Evolutionary conservation across 2,888 invertebrate genomes (phyloP).

Genomic region (Elgonia sp.): DNA sequence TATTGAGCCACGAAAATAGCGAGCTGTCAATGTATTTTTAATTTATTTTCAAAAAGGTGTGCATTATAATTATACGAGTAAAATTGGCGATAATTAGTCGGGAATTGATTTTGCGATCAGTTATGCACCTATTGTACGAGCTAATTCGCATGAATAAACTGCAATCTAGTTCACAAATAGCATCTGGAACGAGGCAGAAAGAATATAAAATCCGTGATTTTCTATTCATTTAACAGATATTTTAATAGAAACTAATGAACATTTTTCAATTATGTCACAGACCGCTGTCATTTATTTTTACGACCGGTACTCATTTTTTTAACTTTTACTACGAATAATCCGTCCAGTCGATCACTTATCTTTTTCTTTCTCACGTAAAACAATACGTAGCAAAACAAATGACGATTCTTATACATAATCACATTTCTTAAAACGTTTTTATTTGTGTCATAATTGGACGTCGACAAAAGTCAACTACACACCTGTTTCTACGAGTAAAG

Average conservation of each 20-base stretch:
- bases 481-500: conserved; percentile 14
- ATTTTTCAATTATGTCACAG: conserved; percentile 18
- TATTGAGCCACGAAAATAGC: too few relatives aligned
- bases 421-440: background rate
- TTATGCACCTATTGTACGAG: conserved; percentile 46
- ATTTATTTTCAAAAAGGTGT: conserved; percentile 13
- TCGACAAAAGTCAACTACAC: conserved; percentile 18
- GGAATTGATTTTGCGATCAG: conserved; percentile 57
- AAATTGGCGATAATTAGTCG: conserved; percentile 31
- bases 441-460: background rate
- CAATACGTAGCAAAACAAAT: background rate
- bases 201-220: conserved; percentile 50
- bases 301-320: background rate
- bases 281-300: conserved; percentile 32
- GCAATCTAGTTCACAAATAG: conserved; percentile 51
- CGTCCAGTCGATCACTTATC: background rate
- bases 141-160: conserved; percentile 58
- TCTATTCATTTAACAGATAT: conserved; percentile 41
- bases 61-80: conserved; percentile 6
- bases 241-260: conserved; percentile 10
- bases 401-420: too few relatives aligned
- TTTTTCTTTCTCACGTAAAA: background rate
- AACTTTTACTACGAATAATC: background rate
- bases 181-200: conserved; percentile 48
- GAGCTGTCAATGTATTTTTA: too few relatives aligned